phyloP scores from a whole-genome alignment of 1,140 invertebrate genomes.

The Lepidurus apus region DNA sequence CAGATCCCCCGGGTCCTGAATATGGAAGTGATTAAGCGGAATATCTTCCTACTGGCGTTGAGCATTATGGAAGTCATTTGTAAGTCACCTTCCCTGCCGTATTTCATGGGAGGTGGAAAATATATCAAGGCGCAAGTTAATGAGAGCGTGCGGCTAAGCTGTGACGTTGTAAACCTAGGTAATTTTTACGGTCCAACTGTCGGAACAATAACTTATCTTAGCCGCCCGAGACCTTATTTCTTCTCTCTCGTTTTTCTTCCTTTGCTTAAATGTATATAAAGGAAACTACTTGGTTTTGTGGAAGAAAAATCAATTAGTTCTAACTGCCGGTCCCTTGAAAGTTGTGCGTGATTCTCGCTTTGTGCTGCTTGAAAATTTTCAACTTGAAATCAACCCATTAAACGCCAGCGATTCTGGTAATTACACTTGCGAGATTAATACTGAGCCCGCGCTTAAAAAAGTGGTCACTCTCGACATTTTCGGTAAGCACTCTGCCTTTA shows the following conservation, averaged over 20 bases:
- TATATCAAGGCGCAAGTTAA: conserved; percentile 16
- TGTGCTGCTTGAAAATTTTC: neutral
- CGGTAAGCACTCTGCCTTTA: neutral
- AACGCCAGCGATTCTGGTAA: neutral
- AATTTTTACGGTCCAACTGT: neutral
- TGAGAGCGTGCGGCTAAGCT: conserved; percentile 17
- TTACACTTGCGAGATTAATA: conserved; percentile 6
- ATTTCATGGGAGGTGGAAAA: conserved; percentile 8
- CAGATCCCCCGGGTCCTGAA: neutral
- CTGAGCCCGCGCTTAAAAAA: neutral
- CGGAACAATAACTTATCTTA: neutral
- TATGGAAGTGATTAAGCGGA: neutral
- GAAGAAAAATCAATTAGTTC: conserved; percentile 22
- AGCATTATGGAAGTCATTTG: neutral
- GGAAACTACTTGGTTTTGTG: conserved; percentile 11
- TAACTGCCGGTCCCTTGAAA: conserved; percentile 14
- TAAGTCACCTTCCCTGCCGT: neutral
- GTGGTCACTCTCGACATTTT: conserved; percentile 13
- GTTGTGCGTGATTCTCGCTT: conserved; percentile 14
- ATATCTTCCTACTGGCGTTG: neutral
- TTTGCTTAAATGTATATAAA: neutral
- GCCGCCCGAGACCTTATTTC: neutral
- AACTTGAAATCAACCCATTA: neutral
- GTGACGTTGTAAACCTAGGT: conserved; percentile 18
- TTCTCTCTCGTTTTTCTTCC: neutral